Base-by-base conservation (phyloP, 2,888 invertebrate genomes). In the Cephus pygmeus region DNA sequence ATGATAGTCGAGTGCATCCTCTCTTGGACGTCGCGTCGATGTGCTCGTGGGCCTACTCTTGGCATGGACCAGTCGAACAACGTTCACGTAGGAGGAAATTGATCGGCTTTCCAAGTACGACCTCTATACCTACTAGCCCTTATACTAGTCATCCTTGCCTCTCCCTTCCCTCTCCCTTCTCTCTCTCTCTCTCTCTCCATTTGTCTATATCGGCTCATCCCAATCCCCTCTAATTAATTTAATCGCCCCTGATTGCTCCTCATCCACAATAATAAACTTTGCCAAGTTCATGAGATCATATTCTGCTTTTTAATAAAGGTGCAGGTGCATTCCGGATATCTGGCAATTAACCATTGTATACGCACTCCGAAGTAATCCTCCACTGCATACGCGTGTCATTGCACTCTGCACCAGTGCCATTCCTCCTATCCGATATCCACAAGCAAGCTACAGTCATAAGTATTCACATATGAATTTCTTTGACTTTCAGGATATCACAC, bases 1-100 rank as follows among this genome's bases (percentile, higher is more conserved):
- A 83, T 84, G 81, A 85, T 84, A 80, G 83, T 77, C 76, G 75
- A 69, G 73, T 76, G 81, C 80, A 84, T 82, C 81, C 83, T 82
- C 80, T 36, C 31, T 23, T 56, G 56, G 56, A 56, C 23, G 15
- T 23, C 40, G 40, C 4, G 40, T 40, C 56, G 56, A 56, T 15
- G 71, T n/a, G 30, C 74, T 74, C 74, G 23, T 30, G 56, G 71
- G 30, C 34, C 71, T 34, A 71, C 73, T 77, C 77, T 77, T 69
- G 73, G 31, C 73, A 31, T 56, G 78, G 78, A 56, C 75, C 69
- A 75, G 35, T 78, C 35, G n/a, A 68, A 69, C 31, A 33, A n/a
- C 30, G 23, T 35, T 33, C 30, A n/a, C 30, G 36, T 73, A n/a
- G 75, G 69, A 69, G 78, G 75, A 36, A 78, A 78, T 78, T 78